Percentiles rank a stretch among this genome's conserved stretches.
These are phyloP conservation scores for Tapera naevia DNA, from an alignment of 2,797 vertebrate species.

Conservation along the genomic window DNA sequence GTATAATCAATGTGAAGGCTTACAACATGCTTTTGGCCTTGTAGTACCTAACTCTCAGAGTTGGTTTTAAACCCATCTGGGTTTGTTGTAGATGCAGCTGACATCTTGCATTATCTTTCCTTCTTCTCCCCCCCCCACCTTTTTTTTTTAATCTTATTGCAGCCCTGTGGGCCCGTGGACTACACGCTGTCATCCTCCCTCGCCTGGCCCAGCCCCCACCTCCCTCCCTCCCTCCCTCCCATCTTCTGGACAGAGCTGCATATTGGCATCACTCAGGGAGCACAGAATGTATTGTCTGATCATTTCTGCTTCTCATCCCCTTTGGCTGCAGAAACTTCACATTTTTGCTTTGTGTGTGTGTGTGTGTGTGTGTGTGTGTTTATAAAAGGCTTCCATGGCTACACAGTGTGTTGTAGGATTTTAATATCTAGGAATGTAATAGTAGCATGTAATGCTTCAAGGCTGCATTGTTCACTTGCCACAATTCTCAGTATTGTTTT, in stretches of 20 bases:
- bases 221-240: neutral
- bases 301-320: constrained; percentile 57
- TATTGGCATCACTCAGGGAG: constrained; percentile 41
- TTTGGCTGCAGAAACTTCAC: constrained; percentile 57
- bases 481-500: constrained; percentile 67
- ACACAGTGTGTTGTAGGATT: constrained; percentile 52
- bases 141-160: neutral
- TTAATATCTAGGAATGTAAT: constrained; percentile 68
- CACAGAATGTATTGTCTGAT: constrained; percentile 54
- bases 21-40: neutral
- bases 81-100: constrained; percentile 21
- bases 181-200: constrained; percentile 15
- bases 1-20: neutral
- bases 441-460: constrained; percentile 49
- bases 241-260: constrained; percentile 25
- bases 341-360: constrained; percentile 40
- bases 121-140: too few relatives aligned
- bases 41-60: neutral
- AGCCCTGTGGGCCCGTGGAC: constrained; percentile 32
- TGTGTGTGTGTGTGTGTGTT: constrained; percentile 4
- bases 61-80: neutral
- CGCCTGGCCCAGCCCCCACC: constrained; percentile 23
- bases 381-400: constrained; percentile 60
- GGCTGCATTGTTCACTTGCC: constrained; percentile 66
- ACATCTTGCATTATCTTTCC: neutral